phyloP scores from a whole-genome alignment of 2,797 vertebrate species.

The Calcarius lapponicus region DNA sequence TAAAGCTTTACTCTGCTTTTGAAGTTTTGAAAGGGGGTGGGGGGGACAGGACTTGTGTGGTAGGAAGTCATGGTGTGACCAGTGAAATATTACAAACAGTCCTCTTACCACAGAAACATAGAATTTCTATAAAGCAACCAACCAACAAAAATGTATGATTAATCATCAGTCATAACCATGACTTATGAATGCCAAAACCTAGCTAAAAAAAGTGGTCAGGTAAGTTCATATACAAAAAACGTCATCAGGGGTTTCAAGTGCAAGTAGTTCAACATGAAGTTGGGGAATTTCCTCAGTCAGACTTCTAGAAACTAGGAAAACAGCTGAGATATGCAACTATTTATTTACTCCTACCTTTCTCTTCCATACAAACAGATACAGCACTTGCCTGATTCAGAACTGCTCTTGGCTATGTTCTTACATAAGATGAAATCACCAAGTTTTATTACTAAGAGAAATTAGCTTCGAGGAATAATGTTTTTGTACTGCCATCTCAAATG shows the following conservation, averaged over 20 bases:
- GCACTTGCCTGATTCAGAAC: neutral
- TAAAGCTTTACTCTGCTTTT: neutral
- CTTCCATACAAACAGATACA: neutral
- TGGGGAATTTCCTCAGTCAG: neutral
- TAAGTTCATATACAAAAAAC: neutral
- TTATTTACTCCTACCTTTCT: neutral
- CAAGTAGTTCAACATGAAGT: neutral
- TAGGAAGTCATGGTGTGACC: neutral
- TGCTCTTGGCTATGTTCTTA: neutral
- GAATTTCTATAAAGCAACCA: neutral
- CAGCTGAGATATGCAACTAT: neutral
- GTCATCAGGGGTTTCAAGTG: neutral
- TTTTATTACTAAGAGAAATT: neutral
- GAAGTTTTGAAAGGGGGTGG: neutral
- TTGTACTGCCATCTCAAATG: neutral
- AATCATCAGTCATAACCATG: neutral
- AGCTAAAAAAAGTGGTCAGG: neutral
- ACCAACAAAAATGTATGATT: neutral
- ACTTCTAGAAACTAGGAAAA: neutral
- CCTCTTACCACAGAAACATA: neutral
- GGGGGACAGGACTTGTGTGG: rapidly evolving
- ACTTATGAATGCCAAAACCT: neutral
- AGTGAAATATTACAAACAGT: neutral
- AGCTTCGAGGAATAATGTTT: neutral
- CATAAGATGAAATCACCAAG: neutral